Evolutionary conservation across 2,797 vertebrate genomes (phyloP), one percentile per base, ranked within the genome.

Genomic region (Chaunax sp.): DNA sequence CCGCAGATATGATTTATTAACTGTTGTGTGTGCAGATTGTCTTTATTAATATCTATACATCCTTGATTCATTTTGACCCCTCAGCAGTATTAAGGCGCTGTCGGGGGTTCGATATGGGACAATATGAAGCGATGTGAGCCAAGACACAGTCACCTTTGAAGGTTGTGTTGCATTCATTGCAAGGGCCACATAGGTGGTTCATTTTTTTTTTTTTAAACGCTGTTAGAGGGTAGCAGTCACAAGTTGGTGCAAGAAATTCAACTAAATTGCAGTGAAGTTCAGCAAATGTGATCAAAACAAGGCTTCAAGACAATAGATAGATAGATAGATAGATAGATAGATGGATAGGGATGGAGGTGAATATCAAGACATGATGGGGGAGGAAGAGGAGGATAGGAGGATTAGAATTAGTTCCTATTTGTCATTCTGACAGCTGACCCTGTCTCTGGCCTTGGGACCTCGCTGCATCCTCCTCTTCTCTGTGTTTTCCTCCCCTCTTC

Each of bases 371-470:
- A 57, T 64, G 64, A 57, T 62, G 80, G 57, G 57, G 47, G 66
- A 80, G 61, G 53, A 78, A 57, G 52, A 80, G 61, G 63, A 72
- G 64, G 43, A 84, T 71, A 64, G 55, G 81, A 57, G 72, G 78
- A 76, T 16, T 15, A 77, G 79, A 64, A 83, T 87, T 80, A 81
- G 59, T 76, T 77, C 53, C 66, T 86, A 88, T 91, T 85, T 68
- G 86, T 92, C 89, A 90, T 82, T 54, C 49, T 91, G 90, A 90
- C 91, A 89, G 86, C 63, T 85, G 88, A 90, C 91, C 90, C 87
- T 88, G 87, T 58, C 58, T 73, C 78, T 67, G 82, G 89, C 91
- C 89, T 87, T 90, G 87, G 77, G 83, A 90, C 88, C 87, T 82
- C 71, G 65, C 75, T 30, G 8, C 79, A 77, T 82, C 84, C 78